Conservation (phyloP, 2,797 vertebrate genomes). For the Morus bassanus region DNA sequence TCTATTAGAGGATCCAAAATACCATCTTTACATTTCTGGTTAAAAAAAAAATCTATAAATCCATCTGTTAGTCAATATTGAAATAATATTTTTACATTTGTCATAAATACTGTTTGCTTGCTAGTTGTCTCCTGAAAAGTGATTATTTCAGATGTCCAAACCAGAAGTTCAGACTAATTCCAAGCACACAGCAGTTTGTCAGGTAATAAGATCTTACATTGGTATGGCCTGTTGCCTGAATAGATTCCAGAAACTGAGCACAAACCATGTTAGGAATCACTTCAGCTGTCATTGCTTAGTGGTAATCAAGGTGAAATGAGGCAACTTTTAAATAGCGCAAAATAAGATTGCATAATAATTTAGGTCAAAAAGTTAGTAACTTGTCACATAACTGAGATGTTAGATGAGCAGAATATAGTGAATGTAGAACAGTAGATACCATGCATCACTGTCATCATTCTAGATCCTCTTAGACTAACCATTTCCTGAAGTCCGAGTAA, state of each 20-base stretch:
- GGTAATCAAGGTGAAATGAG: slow-evolving; percentile 33
- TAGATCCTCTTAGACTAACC: background rate
- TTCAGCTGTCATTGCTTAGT: slow-evolving; percentile 11
- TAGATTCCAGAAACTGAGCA: background rate
- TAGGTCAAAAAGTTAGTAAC: slow-evolving; percentile 23
- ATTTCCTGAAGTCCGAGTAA: background rate
- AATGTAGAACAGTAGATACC: background rate
- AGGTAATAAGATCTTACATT: background rate
- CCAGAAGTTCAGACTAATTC: slow-evolving; percentile 4
- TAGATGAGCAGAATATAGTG: background rate
- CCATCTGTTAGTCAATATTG: slow-evolving; percentile 1
- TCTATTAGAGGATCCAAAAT: background rate
- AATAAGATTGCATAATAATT: slow-evolving; percentile 36
- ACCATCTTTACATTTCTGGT: background rate
- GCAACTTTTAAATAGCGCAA: slow-evolving; percentile 10
- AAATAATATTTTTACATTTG: slow-evolving; percentile 4
- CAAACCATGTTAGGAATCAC: background rate
- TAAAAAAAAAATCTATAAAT: slow-evolving; percentile 23
- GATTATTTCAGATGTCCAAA: slow-evolving; percentile 19
- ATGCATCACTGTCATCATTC: background rate
- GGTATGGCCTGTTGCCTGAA: background rate
- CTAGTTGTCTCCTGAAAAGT: slow-evolving; percentile 25
- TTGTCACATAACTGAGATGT: background rate
- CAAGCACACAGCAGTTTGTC: background rate
- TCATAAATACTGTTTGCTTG: slow-evolving; percentile 3